Evolutionary conservation across 2,797 vertebrate species (phyloP).

Genomic region (Momotus momota): DNA sequence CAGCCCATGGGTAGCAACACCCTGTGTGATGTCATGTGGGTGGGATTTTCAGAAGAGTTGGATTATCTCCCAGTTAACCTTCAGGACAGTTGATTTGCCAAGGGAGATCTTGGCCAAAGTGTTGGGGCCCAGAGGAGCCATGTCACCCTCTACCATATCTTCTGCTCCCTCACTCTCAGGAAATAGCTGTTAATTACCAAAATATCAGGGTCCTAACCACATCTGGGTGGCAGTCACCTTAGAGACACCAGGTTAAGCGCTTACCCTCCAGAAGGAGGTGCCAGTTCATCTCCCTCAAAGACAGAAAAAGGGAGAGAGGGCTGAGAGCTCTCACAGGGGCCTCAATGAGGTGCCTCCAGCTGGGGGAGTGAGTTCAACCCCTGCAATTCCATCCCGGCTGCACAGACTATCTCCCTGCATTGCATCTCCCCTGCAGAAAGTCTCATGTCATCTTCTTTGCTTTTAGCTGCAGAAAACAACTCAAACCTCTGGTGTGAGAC

Average conservation of each 20-base stretch:
- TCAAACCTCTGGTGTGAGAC: background rate
- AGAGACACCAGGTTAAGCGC: background rate
- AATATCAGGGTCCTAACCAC: background rate
- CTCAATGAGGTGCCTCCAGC: background rate
- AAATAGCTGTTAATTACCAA: background rate
- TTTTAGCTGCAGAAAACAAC: background rate
- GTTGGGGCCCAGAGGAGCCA: background rate
- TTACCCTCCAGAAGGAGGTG: background rate
- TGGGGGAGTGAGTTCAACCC: background rate
- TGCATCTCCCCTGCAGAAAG: background rate
- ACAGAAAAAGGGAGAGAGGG: background rate
- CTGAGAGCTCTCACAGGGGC: background rate
- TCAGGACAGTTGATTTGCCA: background rate
- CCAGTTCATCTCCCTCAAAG: background rate
- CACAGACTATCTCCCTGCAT: rapidly evolving
- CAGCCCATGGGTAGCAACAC: background rate
- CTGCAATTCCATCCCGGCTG: background rate
- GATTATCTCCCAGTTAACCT: background rate
- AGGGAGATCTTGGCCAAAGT: background rate
- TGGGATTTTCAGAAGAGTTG: background rate
- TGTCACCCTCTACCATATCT: background rate
- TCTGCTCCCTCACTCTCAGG: background rate
- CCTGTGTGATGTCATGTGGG: rapidly evolving
- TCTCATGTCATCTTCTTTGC: background rate
- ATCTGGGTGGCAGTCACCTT: background rate